Base-by-base conservation (phyloP, 2,113 vertebrate genomes). In the Clinocottus analis region DNA sequence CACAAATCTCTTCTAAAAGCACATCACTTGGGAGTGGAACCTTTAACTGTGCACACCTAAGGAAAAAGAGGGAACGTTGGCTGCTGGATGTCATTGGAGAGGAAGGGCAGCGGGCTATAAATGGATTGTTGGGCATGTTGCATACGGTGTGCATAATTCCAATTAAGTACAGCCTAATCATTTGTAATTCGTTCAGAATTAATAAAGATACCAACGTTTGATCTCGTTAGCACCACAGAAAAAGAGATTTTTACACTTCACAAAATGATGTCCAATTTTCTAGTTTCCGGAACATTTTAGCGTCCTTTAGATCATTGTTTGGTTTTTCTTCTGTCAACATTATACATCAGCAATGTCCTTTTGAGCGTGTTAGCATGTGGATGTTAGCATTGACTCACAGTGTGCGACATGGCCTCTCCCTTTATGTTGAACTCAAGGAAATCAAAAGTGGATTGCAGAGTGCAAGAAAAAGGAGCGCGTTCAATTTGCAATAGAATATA, bases 31-130 rank as follows among this genome's bases (percentile, higher is more conserved):
- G 25, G 58, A 31, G 49, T 2, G 7, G 7, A 49, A 62, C 31
- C 74, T 60, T 75, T 25, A 2, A 21, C 39, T 65, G 35, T 25
- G 7, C 23, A 8, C 0, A 2, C 29, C 27, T 7, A 23, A 71
- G 75, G 25, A 65, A 78, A 81, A 76, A 78, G 25, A 71, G 3
- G 39, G 63, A 31, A 19, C 43, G 45, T n/a, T n/a, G n/a, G n/a
- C n/a, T n/a, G n/a, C n/a, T n/a, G 35, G 53, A 55, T 63, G 68
- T 77, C 51, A 60, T 77, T 80, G 58, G 75, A 23, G 69, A 71
- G 27, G n/a, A 55, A 75, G 71, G 60, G 11, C 66, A 61, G 67
- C 13, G 14, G 19, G 56, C 19, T 25, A 25, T 74, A 37, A 71
- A 55, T 37, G 21, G 37, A 72, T 72, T 62, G 41, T 19, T n/a